phyloP scores from a whole-genome alignment of 2,797 vertebrate species.

The Thripadectes ignobilis region DNA sequence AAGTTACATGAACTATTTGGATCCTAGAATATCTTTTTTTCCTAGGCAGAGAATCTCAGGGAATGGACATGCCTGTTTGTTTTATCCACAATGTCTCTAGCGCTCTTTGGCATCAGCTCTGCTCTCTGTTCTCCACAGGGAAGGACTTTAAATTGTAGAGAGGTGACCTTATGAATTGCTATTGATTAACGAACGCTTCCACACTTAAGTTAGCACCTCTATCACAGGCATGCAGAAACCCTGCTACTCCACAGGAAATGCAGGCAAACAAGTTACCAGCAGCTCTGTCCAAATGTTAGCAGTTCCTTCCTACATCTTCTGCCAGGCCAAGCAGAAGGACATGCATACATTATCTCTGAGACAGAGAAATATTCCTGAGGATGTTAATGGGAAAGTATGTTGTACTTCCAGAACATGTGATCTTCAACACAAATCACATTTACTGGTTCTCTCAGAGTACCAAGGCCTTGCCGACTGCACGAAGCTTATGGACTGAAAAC shows the following conservation, averaged over 20 bases:
- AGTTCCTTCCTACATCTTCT: neutral
- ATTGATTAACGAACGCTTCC: constrained; percentile 28
- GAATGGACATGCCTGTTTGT: neutral
- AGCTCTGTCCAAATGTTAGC: neutral
- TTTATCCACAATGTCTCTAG: neutral
- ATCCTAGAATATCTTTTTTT: neutral
- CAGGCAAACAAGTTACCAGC: neutral
- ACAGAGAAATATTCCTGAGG: neutral
- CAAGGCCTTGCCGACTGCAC: neutral
- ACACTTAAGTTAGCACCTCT: neutral
- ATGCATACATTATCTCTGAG: neutral
- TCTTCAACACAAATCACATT: neutral
- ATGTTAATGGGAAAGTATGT: neutral
- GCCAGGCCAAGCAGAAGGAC: neutral
- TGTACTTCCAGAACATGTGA: neutral
- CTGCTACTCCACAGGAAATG: neutral
- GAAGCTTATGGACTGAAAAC: neutral
- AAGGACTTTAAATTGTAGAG: neutral
- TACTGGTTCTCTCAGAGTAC: neutral
- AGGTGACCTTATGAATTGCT: neutral
- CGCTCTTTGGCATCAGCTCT: neutral
- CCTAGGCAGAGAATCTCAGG: neutral
- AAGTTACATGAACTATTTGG: neutral
- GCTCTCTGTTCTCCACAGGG: neutral
- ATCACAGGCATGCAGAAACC: neutral